Conservation (phyloP, 2,888 invertebrate genomes). For the Conistra vaccinii region DNA sequence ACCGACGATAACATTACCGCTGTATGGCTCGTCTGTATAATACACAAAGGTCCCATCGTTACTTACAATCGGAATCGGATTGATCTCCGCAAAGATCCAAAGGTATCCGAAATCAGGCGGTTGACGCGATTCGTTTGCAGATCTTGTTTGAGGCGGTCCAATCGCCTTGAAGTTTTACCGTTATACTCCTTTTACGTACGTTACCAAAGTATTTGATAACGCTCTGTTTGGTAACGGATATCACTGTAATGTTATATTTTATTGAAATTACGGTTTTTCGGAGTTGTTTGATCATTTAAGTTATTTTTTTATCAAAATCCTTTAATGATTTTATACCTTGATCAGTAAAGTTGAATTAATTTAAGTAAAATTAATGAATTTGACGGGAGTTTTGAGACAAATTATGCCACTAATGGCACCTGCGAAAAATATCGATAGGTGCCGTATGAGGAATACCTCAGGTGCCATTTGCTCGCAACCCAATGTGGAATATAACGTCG, state of each 20-base stretch:
- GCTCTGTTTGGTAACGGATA: slow-evolving; percentile 39
- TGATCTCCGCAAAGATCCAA: slow-evolving; percentile 66
- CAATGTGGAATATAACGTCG: no score
- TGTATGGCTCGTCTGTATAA: slow-evolving; percentile 1
- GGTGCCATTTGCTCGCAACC: no score
- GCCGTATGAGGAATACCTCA: no score
- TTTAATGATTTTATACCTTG: background rate
- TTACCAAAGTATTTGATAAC: slow-evolving; percentile 41
- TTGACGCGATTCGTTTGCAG: slow-evolving; percentile 62
- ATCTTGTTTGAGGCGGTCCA: slow-evolving; percentile 60
- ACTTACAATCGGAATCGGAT: slow-evolving; percentile 64
- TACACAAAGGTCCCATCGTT: slow-evolving; percentile 59
- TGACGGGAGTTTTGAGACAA: no score
- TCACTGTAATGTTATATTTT: slow-evolving; percentile 31
- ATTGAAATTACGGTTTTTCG: slow-evolving; percentile 7
- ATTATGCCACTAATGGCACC: no score
- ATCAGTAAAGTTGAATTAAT: background rate
- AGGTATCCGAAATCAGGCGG: slow-evolving; percentile 63
- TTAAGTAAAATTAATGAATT: background rate
- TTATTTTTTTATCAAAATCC: background rate
- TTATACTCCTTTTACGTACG: slow-evolving; percentile 51
- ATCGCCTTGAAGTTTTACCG: slow-evolving; percentile 65
- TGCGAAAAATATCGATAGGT: no score
- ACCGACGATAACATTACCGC: background rate
- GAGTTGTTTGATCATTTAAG: background rate